phyloP scores from a whole-genome alignment of 2,797 vertebrate species.

The Macrochelys suwanniensis region DNA sequence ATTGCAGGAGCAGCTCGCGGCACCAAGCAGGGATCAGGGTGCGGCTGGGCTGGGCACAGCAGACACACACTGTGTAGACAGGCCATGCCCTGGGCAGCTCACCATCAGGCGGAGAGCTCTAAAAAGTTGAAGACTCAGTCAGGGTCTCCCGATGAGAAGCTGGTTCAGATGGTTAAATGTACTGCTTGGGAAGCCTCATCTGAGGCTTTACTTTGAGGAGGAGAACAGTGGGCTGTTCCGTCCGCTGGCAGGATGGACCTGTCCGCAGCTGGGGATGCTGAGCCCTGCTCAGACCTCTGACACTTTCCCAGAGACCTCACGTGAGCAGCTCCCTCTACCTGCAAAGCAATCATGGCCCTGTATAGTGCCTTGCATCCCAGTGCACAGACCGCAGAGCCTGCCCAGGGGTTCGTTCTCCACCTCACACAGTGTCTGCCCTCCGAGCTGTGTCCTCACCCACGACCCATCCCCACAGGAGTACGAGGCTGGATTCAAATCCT shows the following conservation, averaged over 20 bases:
- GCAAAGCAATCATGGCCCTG: neutral
- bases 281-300: neutral
- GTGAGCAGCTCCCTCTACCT: neutral
- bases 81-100: neutral
- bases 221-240: neutral
- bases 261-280: too few relatives aligned
- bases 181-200: neutral
- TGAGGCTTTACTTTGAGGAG: neutral
- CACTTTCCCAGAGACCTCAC: neutral
- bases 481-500: neutral
- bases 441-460: too few relatives aligned
- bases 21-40: fast-evolving
- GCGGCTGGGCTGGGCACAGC: fast-evolving
- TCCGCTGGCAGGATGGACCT: neutral
- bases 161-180: neutral
- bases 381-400: neutral
- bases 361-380: neutral
- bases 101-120: neutral
- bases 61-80: neutral
- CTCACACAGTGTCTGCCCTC: neutral
- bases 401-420: neutral
- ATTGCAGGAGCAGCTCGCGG: neutral
- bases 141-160: neutral
- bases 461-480: neutral
- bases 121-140: neutral